A percentile compares a stretch with the other conserved stretches of the same genome.
Conservation (phyloP, 92 coral and sea anemone species). For the Zoanthus sansibaricus region DNA sequence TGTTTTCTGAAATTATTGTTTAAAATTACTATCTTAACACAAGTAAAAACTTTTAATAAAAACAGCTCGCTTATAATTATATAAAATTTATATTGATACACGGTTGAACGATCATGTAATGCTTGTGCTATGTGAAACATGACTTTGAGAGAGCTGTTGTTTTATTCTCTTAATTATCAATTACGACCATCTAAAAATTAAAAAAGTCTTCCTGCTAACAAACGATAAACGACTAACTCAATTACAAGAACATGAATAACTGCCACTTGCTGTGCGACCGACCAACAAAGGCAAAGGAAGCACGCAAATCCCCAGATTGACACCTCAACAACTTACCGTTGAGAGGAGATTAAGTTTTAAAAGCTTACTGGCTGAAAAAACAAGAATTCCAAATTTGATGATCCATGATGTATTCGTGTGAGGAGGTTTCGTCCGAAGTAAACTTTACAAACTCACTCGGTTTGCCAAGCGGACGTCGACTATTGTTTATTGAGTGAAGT, state of each 20-base stretch:
- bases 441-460: not conserved
- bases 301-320: not conserved
- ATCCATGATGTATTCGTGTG: not conserved
- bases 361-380: not conserved
- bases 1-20: constrained; percentile 4
- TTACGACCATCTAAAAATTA: not conserved
- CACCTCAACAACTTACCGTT: not conserved
- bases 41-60: not conserved
- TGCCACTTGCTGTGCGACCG: constrained; percentile 2
- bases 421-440: not conserved
- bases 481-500: not conserved
- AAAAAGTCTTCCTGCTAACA: not conserved
- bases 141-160: not conserved
- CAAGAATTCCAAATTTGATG: not conserved
- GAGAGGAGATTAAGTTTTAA: not conserved
- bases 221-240: not conserved
- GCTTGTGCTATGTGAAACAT: constrained; percentile 21
- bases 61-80: not conserved
- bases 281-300: not conserved
- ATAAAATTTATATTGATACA: not conserved
- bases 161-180: not conserved
- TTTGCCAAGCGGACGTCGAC: constrained; percentile 26
- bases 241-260: not conserved
- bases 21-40: not conserved
- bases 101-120: constrained; percentile 26